phyloP scores from a whole-genome alignment of 2,888 invertebrate species.

The Morpho achilles region DNA sequence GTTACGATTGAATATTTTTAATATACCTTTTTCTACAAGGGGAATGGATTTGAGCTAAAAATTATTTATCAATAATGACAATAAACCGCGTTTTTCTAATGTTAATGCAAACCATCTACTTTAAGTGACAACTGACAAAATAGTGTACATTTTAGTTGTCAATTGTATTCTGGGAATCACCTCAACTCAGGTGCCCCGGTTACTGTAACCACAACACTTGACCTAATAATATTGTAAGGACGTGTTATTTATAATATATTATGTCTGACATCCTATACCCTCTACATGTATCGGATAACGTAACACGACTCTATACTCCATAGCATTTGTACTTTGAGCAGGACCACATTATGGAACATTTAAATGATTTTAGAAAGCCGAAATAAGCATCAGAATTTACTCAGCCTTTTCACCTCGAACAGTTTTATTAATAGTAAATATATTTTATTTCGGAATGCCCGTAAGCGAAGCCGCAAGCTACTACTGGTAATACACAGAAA shows the following conservation, averaged over 20 bases:
- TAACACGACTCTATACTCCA: slow-evolving; percentile 8
- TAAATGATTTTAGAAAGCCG: slow-evolving; percentile 12
- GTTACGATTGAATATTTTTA: too few species aligned
- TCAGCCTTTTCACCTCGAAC: slow-evolving; percentile 6
- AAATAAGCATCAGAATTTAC: slow-evolving; percentile 1
- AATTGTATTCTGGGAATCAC: slow-evolving; percentile 2
- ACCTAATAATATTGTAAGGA: slow-evolving; percentile 12
- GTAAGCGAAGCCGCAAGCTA: slow-evolving; percentile 8
- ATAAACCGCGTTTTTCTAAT: too few species aligned
- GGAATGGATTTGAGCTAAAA: too few species aligned
- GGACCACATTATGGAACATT: slow-evolving; percentile 4
- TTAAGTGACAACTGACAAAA: too few species aligned
- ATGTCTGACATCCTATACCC: slow-evolving; percentile 3
- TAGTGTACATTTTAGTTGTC: too few species aligned
- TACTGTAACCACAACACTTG: slow-evolving; percentile 11
- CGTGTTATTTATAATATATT: slow-evolving; percentile 11
- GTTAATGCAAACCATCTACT: too few species aligned
- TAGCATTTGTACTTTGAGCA: slow-evolving; percentile 2
- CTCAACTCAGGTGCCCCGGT: slow-evolving; percentile 7
- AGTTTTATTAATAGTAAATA: slow-evolving; percentile 16
- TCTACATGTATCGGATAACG: slow-evolving; percentile 4
- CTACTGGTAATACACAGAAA: slow-evolving; percentile 14
- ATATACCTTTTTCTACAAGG: too few species aligned
- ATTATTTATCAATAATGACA: too few species aligned
- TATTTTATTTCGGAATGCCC: slow-evolving; percentile 11